These are phyloP conservation scores for Tromatobia lineatoria DNA, from an alignment of 2,888 invertebrate species.

Conservation along the genomic window DNA sequence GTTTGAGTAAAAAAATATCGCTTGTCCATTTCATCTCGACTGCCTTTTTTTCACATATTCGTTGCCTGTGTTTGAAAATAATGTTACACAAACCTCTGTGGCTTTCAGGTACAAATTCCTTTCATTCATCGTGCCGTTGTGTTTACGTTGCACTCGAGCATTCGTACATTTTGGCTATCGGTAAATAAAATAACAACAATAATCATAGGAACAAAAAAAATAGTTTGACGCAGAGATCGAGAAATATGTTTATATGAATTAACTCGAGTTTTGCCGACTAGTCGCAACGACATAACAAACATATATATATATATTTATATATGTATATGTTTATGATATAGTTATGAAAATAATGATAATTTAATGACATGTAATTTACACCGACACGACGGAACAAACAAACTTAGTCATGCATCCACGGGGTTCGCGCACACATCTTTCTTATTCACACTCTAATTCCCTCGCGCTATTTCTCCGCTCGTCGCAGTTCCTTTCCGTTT, in stretches of 20 bases:
- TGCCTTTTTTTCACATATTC: conserved; percentile 8
- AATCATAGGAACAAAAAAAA: conserved; percentile 20
- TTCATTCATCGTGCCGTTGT: conserved; percentile 34
- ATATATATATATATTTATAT: background rate
- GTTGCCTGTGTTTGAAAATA: conserved; percentile 16
- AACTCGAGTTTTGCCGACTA: background rate
- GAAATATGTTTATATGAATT: background rate
- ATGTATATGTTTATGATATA: background rate
- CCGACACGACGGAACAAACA: conserved; percentile 39
- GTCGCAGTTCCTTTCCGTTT: background rate
- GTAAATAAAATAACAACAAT: conserved; percentile 3
- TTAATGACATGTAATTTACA: conserved; percentile 25
- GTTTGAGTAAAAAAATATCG: conserved; percentile 64
- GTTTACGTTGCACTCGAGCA: conserved; percentile 22
- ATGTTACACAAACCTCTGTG: conserved; percentile 29
- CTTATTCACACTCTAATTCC: conserved; percentile 52
- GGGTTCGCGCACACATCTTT: conserved; percentile 26
- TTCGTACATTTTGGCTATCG: conserved; percentile 18
- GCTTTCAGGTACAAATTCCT: conserved; percentile 68
- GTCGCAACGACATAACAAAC: conserved; percentile 35
- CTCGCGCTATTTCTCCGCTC: conserved; percentile 10
- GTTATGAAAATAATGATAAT: conserved; percentile 8
- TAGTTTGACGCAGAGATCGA: conserved; percentile 19
- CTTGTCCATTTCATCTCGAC: conserved; percentile 14
- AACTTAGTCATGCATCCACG: conserved; percentile 27